A percentile compares a stretch with the other conserved stretches of the same genome.
These are phyloP conservation scores for Scaptodrosophila lebanonensis DNA, from an alignment of 1,140 invertebrate species.

Conservation along the genomic window DNA sequence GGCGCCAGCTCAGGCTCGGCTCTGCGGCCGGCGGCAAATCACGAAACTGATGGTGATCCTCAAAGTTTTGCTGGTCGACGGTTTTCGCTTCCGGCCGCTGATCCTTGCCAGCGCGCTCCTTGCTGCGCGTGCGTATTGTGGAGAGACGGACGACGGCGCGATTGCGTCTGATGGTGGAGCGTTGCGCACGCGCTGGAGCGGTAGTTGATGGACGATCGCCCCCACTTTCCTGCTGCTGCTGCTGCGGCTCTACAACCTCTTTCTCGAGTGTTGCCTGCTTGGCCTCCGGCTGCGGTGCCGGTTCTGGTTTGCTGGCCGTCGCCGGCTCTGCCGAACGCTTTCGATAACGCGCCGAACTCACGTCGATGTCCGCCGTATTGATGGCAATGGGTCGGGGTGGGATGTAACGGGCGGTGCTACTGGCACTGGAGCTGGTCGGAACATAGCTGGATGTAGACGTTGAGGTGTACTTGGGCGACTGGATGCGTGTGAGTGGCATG, in stretches of 20 bases:
- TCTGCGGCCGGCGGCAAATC: slow-evolving; percentile 54
- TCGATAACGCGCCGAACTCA: slow-evolving; percentile 81
- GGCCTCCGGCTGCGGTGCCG: neutral
- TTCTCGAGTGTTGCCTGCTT: neutral
- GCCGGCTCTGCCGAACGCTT: slow-evolving; percentile 68
- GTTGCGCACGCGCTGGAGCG: slow-evolving; percentile 52
- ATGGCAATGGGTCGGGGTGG: slow-evolving; percentile 82
- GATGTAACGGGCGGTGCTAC: slow-evolving; percentile 76
- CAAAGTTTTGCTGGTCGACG: slow-evolving; percentile 5
- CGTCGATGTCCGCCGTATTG: slow-evolving; percentile 90
- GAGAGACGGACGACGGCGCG: slow-evolving; percentile 85
- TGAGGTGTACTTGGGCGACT: slow-evolving; percentile 77
- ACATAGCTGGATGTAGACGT: slow-evolving; percentile 26
- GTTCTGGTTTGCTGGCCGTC: slow-evolving; percentile 27
- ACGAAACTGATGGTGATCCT: slow-evolving; percentile 50
- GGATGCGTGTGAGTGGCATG: slow-evolving; percentile 76
- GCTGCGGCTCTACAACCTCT: slow-evolving; percentile 2
- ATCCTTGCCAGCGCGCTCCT: slow-evolving; percentile 63
- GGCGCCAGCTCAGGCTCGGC: slow-evolving; percentile 78
- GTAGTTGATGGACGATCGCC: neutral
- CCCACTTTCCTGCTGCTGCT: neutral
- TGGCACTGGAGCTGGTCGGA: slow-evolving; percentile 15
- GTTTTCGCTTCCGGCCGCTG: slow-evolving; percentile 12
- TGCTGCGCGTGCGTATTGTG: slow-evolving; percentile 80
- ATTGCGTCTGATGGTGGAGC: slow-evolving; percentile 82